These are phyloP conservation scores for Chrysochloris asiatica DNA, from an alignment of 2,113 vertebrate species.

Conservation along the genomic window DNA sequence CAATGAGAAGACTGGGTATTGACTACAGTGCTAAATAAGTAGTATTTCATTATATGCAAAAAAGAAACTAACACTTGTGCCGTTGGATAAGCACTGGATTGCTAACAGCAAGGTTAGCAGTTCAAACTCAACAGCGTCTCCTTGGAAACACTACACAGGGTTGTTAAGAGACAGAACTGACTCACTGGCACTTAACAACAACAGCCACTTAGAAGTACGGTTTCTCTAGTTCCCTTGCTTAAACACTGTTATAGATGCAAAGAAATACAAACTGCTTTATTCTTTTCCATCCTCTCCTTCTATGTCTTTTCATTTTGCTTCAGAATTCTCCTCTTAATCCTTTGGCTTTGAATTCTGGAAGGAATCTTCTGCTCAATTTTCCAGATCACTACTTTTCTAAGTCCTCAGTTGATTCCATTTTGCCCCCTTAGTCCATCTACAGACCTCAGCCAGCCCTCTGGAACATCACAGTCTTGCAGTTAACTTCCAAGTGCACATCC, in stretches of 20 bases:
- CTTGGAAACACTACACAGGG: no score
- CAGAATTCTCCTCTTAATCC: conserved; percentile 34
- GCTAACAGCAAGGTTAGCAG: no score
- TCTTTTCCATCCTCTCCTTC: neutral
- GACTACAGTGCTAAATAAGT: neutral
- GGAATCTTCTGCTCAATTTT: conserved; percentile 48
- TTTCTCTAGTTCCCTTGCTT: neutral
- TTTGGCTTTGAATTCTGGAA: conserved; percentile 40
- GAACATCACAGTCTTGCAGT: neutral
- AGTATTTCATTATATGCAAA: neutral
- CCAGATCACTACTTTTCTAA: conserved; percentile 19
- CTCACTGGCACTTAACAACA: no score
- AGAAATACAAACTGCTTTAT: neutral
- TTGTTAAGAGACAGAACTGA: no score
- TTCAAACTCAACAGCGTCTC: no score
- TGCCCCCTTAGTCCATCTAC: neutral
- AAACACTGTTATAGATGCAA: neutral
- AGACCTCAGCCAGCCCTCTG: neutral
- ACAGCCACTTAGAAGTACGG: neutral
- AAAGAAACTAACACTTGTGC: neutral
- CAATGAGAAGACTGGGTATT: neutral
- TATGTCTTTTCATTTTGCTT: neutral
- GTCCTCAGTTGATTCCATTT: neutral
- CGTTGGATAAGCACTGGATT: no score
- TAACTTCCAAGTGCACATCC: neutral